Evolutionary conservation across 2,888 invertebrate species (phyloP).

Genomic region (Acanthosepion esculentum): DNA sequence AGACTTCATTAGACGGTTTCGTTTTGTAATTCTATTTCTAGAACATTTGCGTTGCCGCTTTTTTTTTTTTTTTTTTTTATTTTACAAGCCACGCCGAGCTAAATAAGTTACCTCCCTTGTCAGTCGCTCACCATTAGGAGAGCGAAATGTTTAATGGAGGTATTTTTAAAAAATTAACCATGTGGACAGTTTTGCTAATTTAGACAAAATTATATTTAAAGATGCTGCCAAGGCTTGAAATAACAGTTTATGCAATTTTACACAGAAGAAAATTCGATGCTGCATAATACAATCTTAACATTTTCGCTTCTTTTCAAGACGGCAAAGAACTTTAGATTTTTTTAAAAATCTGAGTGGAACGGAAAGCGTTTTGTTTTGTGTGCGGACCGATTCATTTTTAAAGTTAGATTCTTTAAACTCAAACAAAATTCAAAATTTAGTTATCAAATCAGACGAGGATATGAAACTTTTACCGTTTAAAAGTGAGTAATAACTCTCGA

Average conservation of each 20-base stretch:
- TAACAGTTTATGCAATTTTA: neutral
- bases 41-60: no score
- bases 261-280: neutral
- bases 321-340: no score
- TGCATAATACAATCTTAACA: neutral
- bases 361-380: neutral
- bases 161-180: neutral
- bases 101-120: neutral
- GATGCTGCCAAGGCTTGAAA: no score
- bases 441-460: no score
- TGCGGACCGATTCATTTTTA: no score
- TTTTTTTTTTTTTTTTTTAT: no score
- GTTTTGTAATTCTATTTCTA: no score
- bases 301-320: neutral
- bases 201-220: no score
- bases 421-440: no score
- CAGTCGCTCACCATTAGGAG: neutral
- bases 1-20: no score
- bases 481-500: neutral
- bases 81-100: neutral
- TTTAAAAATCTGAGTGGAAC: no score
- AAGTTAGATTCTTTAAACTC: no score
- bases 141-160: neutral
- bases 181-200: neutral
- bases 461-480: neutral